Evolutionary conservation across 2,797 vertebrate species (phyloP), one percentile per base, ranked within the genome.

Genomic region (Diceros bicornis): DNA sequence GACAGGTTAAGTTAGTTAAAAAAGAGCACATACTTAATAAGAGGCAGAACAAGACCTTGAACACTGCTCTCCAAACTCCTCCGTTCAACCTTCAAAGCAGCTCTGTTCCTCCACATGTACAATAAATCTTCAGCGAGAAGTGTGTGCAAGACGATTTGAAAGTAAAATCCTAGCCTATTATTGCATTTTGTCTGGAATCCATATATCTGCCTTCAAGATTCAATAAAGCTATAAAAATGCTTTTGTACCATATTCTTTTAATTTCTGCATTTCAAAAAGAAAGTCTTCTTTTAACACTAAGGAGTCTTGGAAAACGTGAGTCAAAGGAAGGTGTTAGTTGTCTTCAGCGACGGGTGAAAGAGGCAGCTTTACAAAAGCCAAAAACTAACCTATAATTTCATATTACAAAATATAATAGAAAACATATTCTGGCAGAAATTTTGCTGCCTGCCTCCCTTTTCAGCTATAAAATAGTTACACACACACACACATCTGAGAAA

Each of bases 141-240:
- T 90, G 84, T 95, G 55, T 84, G 92, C 82, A 97, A 96, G 89
- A 87, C 1, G 8, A 97, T 97, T 96, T 93, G 72, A 97, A 98
- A 96, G 90, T 97, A 97, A 97, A 98, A 97, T 95, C 87, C 78
- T 86, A n/a, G 29, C 41, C 82, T 97, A 91, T 96, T 96, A 97
- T 91, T 97, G 95, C 78, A 61, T 94, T 97, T 96, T 96, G 97
- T 97, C 97, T 97, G 96, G 97, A 97, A 97, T 96, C 95, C 97
- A 97, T 97, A 97, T 92, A 97, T 96, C 96, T 98, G 85, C 96
- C 97, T 96, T 97, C 90, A 97, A 96, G 90, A 97, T 94, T 95
- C 97, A 97, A 97, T 97, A 97, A 97, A 97, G 88, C 85, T 77
- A 92, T 94, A 96, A 98, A 94, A 96, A 95, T 90, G 78, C 84